Conservation (phyloP, 2,888 invertebrate species). For the Antheraea assamensis region DNA sequence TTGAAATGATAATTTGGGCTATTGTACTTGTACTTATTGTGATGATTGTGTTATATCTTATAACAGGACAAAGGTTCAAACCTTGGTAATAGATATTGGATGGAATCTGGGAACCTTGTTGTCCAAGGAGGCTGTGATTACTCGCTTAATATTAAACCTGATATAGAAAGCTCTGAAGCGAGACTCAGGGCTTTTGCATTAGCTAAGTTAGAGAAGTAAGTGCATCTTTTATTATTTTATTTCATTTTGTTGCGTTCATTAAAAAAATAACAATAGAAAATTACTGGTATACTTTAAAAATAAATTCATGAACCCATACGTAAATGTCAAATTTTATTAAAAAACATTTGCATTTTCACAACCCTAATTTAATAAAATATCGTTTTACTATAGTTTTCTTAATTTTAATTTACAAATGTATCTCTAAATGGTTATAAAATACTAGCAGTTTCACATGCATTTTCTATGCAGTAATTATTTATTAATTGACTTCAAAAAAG, state of each 20-base stretch:
- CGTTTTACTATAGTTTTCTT: no score
- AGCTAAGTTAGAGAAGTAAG: conserved; percentile 86
- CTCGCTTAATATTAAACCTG: conserved; percentile 80
- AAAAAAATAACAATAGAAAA: no score
- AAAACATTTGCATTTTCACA: no score
- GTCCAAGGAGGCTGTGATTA: conserved; percentile 88
- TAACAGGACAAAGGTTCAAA: conserved; percentile 86
- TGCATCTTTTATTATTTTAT: conserved; percentile 10
- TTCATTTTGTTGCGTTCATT: not conserved
- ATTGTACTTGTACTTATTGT: conserved; percentile 2
- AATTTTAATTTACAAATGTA: no score
- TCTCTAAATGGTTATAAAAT: no score
- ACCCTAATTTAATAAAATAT: no score
- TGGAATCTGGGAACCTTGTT: conserved; percentile 88
- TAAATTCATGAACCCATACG: no score
- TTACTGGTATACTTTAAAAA: no score
- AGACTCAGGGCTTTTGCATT: conserved; percentile 87
- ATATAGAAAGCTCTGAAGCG: conserved; percentile 83
- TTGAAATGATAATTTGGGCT: not conserved
- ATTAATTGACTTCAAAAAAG: no score
- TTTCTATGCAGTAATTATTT: no score
- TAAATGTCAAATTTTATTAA: no score
- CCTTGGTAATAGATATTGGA: conserved; percentile 88
- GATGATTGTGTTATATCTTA: not conserved
- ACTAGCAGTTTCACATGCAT: no score